Evolutionary conservation across 2,113 vertebrate species (phyloP), one percentile per base, ranked within the genome.

Genomic region (Pelusios castaneus): DNA sequence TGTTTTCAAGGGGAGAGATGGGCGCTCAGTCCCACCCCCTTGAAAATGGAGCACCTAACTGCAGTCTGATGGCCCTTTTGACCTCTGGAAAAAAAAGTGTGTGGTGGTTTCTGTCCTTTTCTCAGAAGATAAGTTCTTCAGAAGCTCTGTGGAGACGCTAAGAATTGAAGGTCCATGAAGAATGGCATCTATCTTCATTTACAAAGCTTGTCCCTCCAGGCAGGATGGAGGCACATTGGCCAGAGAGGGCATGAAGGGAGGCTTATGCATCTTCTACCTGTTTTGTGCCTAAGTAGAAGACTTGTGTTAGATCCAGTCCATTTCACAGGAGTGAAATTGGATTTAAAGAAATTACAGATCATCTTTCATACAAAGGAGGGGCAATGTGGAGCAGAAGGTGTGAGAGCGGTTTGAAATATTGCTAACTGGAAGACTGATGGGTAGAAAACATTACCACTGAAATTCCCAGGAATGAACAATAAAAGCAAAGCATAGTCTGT

Each of bases 81-180:
- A 77, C 92, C 88, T 88, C 76, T 90, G 90, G 90, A 92, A 95
- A 77, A 95, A 90, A n/a, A n/a, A n/a, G n/a, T n/a, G 19, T 38
- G 12, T 76, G 41, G 13, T 76, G 13, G 41, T 76, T 75, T 6
- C 31, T 89, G 88, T 63, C 95, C 80, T 60, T 95, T 31, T 96
- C 80, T 85, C 52, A 90, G 82, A 81, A 76, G n/a, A 89, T 14
- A 85, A 80, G 29, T 87, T 43, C 51, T 86, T 38, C 10, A 52
- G 81, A 82, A 86, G 91, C 88, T 83, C 95, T 84, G 89, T 47
- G 82, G 96, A 88, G 41, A 43, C 43, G 21, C 38, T 16, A 10
- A 43, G 38, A 82, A 29, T 60, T 43, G 58, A 77, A 49, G 51
- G 89, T 88, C 95, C 22, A 8, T 82, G 2, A 84, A 94, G 76